Conservation (phyloP, 2,797 vertebrate species). For the Spinus olivaceus region DNA sequence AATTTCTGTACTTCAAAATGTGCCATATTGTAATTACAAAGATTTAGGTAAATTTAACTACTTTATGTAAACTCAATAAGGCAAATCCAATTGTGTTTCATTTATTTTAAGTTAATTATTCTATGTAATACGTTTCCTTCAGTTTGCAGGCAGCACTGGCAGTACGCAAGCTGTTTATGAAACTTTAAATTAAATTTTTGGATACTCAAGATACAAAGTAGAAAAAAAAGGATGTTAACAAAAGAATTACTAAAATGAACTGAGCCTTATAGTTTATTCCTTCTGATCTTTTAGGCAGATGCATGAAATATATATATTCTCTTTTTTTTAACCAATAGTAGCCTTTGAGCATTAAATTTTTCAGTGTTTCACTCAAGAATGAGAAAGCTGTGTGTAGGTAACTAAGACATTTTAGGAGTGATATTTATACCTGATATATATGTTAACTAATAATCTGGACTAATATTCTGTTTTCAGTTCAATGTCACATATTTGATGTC, state of each 20-base stretch:
- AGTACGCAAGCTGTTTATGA: slow-evolving; percentile 1
- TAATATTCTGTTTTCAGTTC: background rate
- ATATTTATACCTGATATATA: background rate
- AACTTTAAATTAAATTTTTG: slow-evolving; percentile 1
- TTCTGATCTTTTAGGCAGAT: background rate
- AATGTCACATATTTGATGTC: background rate
- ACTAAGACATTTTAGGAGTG: background rate
- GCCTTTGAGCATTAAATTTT: background rate
- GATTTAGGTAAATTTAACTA: slow-evolving; percentile 46
- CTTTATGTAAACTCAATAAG: slow-evolving; percentile 42
- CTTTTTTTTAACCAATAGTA: background rate
- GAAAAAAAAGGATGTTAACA: background rate
- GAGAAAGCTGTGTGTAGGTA: background rate
- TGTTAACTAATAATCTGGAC: background rate
- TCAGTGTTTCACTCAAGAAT: background rate
- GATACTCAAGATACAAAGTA: background rate
- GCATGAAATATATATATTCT: background rate
- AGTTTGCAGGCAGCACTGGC: background rate
- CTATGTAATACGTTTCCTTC: background rate
- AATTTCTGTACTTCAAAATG: slow-evolving; percentile 33
- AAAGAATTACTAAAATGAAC: background rate
- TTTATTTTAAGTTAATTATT: slow-evolving; percentile 55
- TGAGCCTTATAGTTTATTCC: background rate
- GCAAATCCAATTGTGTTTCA: slow-evolving; percentile 40
- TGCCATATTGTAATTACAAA: slow-evolving; percentile 28